Base-by-base conservation (phyloP, 53 echinoderm and acorn worm species). In the Echinometra lucunter region DNA sequence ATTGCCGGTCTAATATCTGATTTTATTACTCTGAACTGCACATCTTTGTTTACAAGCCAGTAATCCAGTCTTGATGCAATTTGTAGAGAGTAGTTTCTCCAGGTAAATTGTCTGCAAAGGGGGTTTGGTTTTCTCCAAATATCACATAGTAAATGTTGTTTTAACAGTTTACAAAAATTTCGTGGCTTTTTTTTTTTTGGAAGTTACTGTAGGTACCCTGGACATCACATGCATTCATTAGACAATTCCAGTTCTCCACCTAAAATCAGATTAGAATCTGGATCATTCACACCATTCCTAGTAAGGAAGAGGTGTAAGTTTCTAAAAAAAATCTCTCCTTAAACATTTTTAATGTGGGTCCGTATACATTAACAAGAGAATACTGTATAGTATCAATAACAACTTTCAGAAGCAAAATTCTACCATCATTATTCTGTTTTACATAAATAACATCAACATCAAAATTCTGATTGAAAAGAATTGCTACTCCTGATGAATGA, bases 1-100 rank as follows among this genome's bases (percentile, higher is more conserved):
- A 82, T 82, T 44, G 82, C 47, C 27, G 82, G 82, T 82, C 82
- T 45, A 82, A 82, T 82, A 25, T 82, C 47, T 82, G 82, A 45
- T 45, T 25, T 45, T 23, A 82, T 82, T 27, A 47, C 27, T 45
- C 47, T 44, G 11, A 27, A 5, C 6, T 47, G 82, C 23, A 82
- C 82, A 25, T 45, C 45, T 25, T 82, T 82, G 47, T 82, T 82
- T 25, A 82, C 82, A 23, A 45, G 47, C 82, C 82, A 82, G 45
- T 45, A 82, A 18, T 82, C 82, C 25, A 82, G 82, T 45, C 45
- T 83, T 23, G 83, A 45, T 47, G 47, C 83, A 6, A 47, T 47
- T n/a, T 13, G 10, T 23, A 83, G 83, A 83, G 45, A 83, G 11
- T 25, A 23, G n/a, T 83, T 83, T 83, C 49, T 45, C 83, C 83